These are phyloP conservation scores for Euura saliciscinereae DNA, from an alignment of 1,140 invertebrate species.

Conservation along the genomic window DNA sequence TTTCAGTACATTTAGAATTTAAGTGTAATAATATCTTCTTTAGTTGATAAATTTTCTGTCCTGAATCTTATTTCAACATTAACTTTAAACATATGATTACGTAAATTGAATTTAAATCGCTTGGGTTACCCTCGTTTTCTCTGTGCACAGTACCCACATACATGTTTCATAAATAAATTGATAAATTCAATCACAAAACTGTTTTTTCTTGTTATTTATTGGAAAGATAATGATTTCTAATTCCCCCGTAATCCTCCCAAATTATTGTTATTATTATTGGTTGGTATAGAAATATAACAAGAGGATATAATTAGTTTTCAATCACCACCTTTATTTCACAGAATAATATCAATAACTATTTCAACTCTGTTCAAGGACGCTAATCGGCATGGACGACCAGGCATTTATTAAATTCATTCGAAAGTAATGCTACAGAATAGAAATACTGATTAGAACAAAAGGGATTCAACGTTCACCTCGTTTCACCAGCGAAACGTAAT, in stretches of 20 bases:
- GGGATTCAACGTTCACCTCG: not conserved
- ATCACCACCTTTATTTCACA: constrained; percentile 5
- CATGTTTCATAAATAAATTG: constrained; percentile 4
- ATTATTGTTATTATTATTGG: too few species aligned
- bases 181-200: not conserved
- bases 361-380: not conserved
- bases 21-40: too few species aligned
- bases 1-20: too few species aligned
- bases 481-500: not conserved
- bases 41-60: too few species aligned
- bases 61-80: not conserved
- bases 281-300: not conserved
- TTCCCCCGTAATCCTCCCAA: too few species aligned
- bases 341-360: not conserved
- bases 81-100: not conserved
- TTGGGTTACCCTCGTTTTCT: not conserved
- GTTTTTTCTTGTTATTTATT: not conserved
- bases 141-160: not conserved
- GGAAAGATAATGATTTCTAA: not conserved
- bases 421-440: too few species aligned
- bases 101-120: not conserved
- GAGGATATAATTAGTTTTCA: not conserved
- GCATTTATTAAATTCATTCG: too few species aligned
- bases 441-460: not conserved
- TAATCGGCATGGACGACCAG: too few species aligned